Evolutionary conservation across 2,797 vertebrate genomes (phyloP), one percentile per base, ranked within the genome.

Genomic region (Garrulus glandarius): DNA sequence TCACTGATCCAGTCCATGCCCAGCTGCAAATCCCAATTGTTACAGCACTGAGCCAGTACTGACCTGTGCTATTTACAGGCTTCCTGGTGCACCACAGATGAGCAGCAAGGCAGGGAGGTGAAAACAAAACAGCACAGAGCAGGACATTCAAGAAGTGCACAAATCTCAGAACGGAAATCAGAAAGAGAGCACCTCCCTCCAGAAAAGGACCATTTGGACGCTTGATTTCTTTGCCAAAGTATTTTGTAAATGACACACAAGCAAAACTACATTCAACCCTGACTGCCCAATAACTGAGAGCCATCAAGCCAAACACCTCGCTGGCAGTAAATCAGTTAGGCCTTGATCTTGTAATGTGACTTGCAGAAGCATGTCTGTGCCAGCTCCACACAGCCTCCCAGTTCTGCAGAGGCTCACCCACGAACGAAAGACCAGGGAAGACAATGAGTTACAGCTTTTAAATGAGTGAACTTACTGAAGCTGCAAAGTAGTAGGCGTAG

Each of bases 401-500:
- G 60, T 29, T 2, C 59, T 69, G 74, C 85, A 74, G 37, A 84
- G 76, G 15, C 39, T 64, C 63, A 59, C 36, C 44, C 56, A 12
- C 3, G 14, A 55, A 77, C 78, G 13, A 30, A 72, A 74, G 46
- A 67, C 7, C 1, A 2, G 15, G 20, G 32, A 34, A 57, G n/a
- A 41, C 0, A 3, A 39, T 0, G 34, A 76, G 18, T 13, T 67
- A 27, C 13, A 55, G 57, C 29, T 92, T 49, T 71, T 12, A 41
- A 41, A 71, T 0, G 20, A 82, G 47, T 6, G 39, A 78, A 87
- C 98, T 98, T 95, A 99, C 99, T 1, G 99, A 99, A 67, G 99
- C 99, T 29, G 99, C 99, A 18, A 99, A 99, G 61, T 99, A 97
- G 92, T 99, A 98, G 0, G 99, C 98, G 1, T 98, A 98, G 6